Base-by-base conservation (phyloP, 2,797 vertebrate genomes). In the Gephyroberyx darwinii region DNA sequence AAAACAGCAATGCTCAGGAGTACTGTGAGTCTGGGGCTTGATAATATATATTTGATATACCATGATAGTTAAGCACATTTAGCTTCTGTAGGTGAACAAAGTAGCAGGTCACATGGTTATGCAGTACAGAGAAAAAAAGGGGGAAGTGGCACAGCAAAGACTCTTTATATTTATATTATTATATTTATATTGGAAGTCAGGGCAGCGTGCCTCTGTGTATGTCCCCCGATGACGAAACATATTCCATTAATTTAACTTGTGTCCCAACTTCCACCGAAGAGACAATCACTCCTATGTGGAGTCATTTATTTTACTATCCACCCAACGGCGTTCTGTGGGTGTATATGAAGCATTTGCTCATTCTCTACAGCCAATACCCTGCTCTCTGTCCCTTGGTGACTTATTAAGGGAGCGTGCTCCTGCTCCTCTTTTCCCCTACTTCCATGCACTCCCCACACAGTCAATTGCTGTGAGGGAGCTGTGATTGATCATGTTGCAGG, bases 401-500 rank as follows among this genome's bases (percentile, higher is more conserved):
- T 83, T 68, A 74, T 84, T 83, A 79, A 14, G 5, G 10, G 17
- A 48, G 20, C 55, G 55, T 50, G 60, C 47, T n/a, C 63, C 75
- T 47, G 33, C 65, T 64, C 20, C 20, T 65, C 55, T 47, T 26
- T 19, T 56, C 8, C 5, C 54, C 41, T 64, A 60, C 71, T 61
- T 26, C 45, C 35, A 5, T 31, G 41, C 55, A 19, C 71, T 80
- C 75, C 69, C 75, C 73, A 17, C 4, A 39, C 79, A 80, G 77
- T 83, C 83, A 81, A 74, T 88, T 86, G 87, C 71, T 0, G 9
- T 69, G 77, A 65, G 39, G 10, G 74, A 61, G 33, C 71, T 51
- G 33, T 70, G 69, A 90, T 80, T 83, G 81, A 90, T 84, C 35
- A 16, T 59, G 55, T 16, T 74, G 70, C 67, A 62, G 56, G 53